A percentile compares a stretch with the other conserved stretches of the same genome.
Conservation (phyloP, 53 echinoderm and acorn worm species). For the Echinometra lucunter region DNA sequence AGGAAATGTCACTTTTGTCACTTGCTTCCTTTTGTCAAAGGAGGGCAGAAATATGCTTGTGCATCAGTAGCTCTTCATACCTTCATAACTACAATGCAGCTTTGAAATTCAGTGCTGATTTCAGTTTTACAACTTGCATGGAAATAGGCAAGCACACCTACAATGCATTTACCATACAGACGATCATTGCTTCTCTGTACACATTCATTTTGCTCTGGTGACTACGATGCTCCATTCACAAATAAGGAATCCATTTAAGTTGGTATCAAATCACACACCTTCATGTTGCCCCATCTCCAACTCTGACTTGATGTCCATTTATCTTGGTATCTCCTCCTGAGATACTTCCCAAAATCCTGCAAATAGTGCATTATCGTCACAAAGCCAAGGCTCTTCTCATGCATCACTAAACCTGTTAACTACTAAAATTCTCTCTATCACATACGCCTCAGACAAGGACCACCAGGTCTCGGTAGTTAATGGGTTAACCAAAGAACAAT, state of each 20-base stretch:
- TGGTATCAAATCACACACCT: not conserved
- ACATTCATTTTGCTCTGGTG: not conserved
- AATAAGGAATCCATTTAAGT: not conserved
- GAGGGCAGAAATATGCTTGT: no score
- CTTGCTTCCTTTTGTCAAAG: no score
- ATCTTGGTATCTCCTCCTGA: not conserved
- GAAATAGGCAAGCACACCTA: constrained; percentile 36
- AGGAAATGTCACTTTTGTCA: no score
- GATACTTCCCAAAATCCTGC: not conserved
- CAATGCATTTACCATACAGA: not conserved
- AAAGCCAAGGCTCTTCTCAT: not conserved
- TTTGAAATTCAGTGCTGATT: not conserved
- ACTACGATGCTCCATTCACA: not conserved
- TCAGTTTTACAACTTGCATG: constrained; percentile 29
- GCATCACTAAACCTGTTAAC: not conserved
- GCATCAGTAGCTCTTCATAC: not conserved
- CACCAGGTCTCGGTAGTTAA: no score
- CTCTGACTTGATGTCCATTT: not conserved
- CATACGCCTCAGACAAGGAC: no score
- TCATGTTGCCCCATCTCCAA: not conserved
- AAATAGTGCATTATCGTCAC: not conserved
- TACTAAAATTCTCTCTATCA: no score
- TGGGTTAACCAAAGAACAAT: no score
- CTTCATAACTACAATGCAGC: not conserved
- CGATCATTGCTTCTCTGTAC: not conserved